phyloP scores from a whole-genome alignment of 1,140 invertebrate species.

The Leptonema lineaticorne region DNA sequence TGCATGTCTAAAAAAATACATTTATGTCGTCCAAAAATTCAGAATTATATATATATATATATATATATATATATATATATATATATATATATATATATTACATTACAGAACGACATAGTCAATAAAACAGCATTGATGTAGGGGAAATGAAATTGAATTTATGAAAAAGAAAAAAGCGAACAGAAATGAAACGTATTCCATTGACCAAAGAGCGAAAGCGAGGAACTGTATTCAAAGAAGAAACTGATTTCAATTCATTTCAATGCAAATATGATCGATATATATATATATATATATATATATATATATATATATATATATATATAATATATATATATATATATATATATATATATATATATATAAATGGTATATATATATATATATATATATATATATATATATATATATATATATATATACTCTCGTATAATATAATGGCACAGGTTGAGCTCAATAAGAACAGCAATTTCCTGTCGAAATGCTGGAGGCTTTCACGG shows the following conservation, averaged over 20 bases:
- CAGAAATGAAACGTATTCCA: not conserved
- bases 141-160: not conserved
- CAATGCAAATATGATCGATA: not conserved
- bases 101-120: not conserved
- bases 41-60: not conserved
- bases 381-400: too few species aligned
- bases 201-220: not conserved
- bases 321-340: too few species aligned
- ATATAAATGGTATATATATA: too few species aligned
- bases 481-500: not conserved
- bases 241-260: not conserved
- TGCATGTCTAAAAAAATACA: too few species aligned
- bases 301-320: too few species aligned
- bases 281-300: too few species aligned
- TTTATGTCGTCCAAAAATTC: too few species aligned
- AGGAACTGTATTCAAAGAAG: too few species aligned
- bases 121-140: not conserved
- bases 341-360: too few species aligned
- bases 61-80: not conserved
- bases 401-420: too few species aligned
- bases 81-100: not conserved
- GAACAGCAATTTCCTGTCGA: conserved; percentile 1
- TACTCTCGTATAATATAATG: not conserved
- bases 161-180: not conserved
- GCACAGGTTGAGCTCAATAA: not conserved